phyloP scores from a whole-genome alignment of 2,113 vertebrate species.

The Puffinus mauretanicus region DNA sequence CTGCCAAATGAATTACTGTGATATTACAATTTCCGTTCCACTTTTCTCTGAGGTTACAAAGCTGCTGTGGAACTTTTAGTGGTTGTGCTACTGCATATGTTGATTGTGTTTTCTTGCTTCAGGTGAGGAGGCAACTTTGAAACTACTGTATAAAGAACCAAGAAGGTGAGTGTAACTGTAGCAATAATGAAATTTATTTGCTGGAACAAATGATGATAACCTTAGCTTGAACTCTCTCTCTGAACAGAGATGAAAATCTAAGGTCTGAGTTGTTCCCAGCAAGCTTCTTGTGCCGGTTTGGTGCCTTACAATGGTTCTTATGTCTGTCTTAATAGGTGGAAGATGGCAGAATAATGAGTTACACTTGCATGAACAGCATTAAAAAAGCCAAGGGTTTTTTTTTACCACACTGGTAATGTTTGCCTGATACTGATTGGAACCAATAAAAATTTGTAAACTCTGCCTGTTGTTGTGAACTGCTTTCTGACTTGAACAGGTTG shows the following conservation, averaged over 20 bases:
- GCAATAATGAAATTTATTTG: neutral
- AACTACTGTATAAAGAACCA: neutral
- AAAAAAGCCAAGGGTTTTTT: neutral
- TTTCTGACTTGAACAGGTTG: neutral
- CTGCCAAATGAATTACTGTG: slow-evolving; percentile 71
- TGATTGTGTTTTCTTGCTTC: neutral
- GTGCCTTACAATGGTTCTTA: neutral
- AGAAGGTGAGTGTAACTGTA: neutral
- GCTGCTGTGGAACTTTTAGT: neutral
- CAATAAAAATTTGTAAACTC: slow-evolving; percentile 37
- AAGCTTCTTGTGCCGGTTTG: neutral
- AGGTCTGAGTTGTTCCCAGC: slow-evolving; percentile 73
- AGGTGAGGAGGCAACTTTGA: neutral
- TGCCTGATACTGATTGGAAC: neutral
- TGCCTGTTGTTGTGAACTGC: neutral
- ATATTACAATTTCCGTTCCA: slow-evolving; percentile 66
- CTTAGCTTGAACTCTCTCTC: slow-evolving; percentile 81
- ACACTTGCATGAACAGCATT: neutral
- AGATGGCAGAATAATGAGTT: neutral
- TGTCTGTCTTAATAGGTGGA: slow-evolving; percentile 1
- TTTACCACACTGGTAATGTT: neutral
- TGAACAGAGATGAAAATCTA: slow-evolving; percentile 77
- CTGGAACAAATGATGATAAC: slow-evolving; percentile 74
- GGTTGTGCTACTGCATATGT: neutral
- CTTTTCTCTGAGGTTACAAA: slow-evolving; percentile 58